phyloP scores from a whole-genome alignment of 2,888 invertebrate genomes.

The Phytoseiulus persimilis region DNA sequence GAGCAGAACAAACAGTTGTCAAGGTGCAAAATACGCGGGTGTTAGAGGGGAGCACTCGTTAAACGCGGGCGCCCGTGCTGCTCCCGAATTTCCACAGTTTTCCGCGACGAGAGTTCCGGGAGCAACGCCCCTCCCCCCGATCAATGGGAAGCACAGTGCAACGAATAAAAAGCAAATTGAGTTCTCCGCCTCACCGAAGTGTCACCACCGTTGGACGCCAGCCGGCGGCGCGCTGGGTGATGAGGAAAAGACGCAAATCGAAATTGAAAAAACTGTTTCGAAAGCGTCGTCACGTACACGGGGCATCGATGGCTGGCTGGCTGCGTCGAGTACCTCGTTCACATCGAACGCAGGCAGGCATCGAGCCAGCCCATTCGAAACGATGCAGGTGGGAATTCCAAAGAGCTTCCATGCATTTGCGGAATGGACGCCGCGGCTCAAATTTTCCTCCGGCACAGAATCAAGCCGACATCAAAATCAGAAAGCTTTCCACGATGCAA shows the following conservation, averaged over 20 bases:
- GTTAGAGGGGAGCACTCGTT: too few species aligned
- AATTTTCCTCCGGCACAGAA: background rate
- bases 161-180: background rate
- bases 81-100: background rate
- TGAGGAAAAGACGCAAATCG: background rate
- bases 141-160: background rate
- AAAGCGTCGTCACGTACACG: background rate
- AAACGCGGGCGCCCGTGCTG: background rate
- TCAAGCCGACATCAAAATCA: background rate
- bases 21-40: background rate
- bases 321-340: background rate
- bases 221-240: background rate
- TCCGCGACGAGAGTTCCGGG: background rate
- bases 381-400: slow-evolving; percentile 5
- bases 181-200: background rate
- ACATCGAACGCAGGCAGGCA: background rate
- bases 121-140: background rate
- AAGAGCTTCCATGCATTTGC: background rate
- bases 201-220: background rate
- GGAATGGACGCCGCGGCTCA: background rate
- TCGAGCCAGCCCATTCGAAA: background rate
- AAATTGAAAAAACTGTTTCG: background rate
- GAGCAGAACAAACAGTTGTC: background rate
- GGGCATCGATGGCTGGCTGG: background rate
- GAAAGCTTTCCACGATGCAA: background rate